Evolutionary conservation across 2,797 vertebrate genomes (phyloP).

Genomic region (Squalus acanthias): DNA sequence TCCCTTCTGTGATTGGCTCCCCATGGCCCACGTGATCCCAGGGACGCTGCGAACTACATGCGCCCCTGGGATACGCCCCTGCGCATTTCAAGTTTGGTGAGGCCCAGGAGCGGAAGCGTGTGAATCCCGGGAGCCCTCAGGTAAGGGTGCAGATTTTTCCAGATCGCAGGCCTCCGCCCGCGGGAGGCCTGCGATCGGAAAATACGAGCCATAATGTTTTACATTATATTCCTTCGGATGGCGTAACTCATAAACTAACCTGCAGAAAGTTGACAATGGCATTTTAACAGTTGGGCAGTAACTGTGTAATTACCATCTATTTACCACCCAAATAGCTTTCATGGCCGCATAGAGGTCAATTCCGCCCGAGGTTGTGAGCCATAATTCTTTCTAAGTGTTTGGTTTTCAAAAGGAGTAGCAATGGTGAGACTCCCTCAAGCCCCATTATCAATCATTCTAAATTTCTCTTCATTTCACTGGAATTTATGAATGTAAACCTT

Average conservation of each 20-base stretch:
- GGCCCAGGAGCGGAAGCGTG: too few relatives aligned
- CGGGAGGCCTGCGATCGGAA: too few relatives aligned
- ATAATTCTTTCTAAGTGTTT: neutral
- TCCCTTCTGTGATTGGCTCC: too few relatives aligned
- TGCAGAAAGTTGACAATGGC: neutral
- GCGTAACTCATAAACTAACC: neutral
- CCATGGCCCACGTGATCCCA: too few relatives aligned
- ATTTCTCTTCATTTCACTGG: neutral
- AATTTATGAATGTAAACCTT: neutral
- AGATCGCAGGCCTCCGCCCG: too few relatives aligned
- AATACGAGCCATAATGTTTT: neutral
- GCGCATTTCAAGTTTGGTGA: too few relatives aligned
- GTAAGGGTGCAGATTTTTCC: too few relatives aligned
- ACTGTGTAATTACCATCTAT: neutral
- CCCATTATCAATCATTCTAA: slow-evolving; percentile 10
- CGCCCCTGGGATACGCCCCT: too few relatives aligned
- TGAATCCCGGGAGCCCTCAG: too few relatives aligned
- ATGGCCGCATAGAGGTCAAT: neutral
- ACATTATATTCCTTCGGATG: neutral
- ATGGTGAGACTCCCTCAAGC: neutral
- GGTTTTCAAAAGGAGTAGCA: neutral
- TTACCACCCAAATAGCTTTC: slow-evolving; percentile 9
- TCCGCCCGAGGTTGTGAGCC: neutral
- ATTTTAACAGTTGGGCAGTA: neutral
- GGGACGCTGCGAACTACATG: too few relatives aligned